Conservation (phyloP, 1,140 invertebrate genomes). For the Drosophila nigrodunni region DNA sequence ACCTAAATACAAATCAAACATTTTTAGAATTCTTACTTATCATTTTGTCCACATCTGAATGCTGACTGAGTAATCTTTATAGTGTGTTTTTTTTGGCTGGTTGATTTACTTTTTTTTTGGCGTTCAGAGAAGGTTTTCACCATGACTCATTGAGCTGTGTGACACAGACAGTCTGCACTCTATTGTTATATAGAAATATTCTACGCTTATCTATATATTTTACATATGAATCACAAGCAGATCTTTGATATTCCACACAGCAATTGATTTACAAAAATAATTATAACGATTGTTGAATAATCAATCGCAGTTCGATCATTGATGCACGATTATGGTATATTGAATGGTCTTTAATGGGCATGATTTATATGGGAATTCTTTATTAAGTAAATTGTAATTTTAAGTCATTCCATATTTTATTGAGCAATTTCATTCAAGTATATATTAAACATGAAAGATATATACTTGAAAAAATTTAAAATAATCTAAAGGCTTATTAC, state of each 20-base stretch:
- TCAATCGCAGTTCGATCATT: not conserved
- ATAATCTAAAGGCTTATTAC: no score
- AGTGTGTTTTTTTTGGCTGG: not conserved
- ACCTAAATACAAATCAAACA: no score
- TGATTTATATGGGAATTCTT: no score
- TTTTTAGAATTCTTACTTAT: no score
- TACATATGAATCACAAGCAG: slow-evolving; percentile 25
- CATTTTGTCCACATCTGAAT: slow-evolving; percentile 7
- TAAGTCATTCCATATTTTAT: no score
- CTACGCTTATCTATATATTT: slow-evolving; percentile 15
- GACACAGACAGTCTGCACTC: slow-evolving; percentile 36
- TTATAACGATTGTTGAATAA: slow-evolving; percentile 9
- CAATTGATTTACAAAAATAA: slow-evolving; percentile 9
- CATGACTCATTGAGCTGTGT: slow-evolving; percentile 34
- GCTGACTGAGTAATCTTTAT: slow-evolving; percentile 31
- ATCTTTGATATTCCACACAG: slow-evolving; percentile 4
- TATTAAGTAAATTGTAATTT: no score
- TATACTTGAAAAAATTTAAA: no score
- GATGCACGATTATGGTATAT: no score
- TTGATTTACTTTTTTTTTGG: slow-evolving; percentile 28
- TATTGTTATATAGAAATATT: slow-evolving; percentile 22
- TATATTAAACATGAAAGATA: no score
- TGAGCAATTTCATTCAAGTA: no score
- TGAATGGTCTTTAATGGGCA: no score
- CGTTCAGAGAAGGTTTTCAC: slow-evolving; percentile 36